Conservation (phyloP, 1,140 invertebrate genomes). For the Zaprionus lachaisei region DNA sequence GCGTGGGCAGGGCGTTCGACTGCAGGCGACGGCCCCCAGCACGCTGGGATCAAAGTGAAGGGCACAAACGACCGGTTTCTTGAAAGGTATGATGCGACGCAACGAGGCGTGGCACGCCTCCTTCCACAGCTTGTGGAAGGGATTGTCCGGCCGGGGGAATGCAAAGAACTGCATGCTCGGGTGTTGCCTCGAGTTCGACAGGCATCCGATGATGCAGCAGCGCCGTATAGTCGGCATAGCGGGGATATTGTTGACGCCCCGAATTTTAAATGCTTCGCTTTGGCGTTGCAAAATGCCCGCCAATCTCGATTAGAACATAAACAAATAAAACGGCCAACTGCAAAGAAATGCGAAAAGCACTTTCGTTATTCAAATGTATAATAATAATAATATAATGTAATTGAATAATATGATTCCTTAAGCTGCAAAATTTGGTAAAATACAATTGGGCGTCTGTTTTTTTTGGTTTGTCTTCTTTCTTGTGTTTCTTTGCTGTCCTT, state of each 20-base stretch:
- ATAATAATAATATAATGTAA: not conserved
- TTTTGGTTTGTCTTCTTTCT: not conserved
- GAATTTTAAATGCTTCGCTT: slow-evolving; percentile 55
- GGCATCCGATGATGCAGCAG: slow-evolving; percentile 79
- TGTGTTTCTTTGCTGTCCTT: not conserved
- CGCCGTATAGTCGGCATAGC: slow-evolving; percentile 81
- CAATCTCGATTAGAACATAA: slow-evolving; percentile 51
- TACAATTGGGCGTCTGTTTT: not conserved
- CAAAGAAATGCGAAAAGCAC: slow-evolving; percentile 21
- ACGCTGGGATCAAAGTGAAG: slow-evolving; percentile 77
- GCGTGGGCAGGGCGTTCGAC: slow-evolving; percentile 71
- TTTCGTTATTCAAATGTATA: not conserved
- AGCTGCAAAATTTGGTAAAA: too few relatives aligned
- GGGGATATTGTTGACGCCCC: slow-evolving; percentile 56
- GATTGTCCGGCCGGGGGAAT: slow-evolving; percentile 77
- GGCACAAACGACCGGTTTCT: slow-evolving; percentile 79
- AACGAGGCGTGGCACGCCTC: slow-evolving; percentile 79
- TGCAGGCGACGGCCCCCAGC: slow-evolving; percentile 66
- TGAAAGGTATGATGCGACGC: slow-evolving; percentile 73
- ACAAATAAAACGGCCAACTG: slow-evolving; percentile 44
- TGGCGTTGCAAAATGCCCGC: slow-evolving; percentile 74
- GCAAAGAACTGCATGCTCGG: slow-evolving; percentile 81
- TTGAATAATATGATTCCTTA: too few relatives aligned
- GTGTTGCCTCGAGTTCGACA: slow-evolving; percentile 77
- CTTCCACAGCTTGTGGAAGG: slow-evolving; percentile 77